Evolutionary conservation across 2,888 invertebrate genomes (phyloP), one percentile per base, ranked within the genome.

Genomic region (Phoronis australis): DNA sequence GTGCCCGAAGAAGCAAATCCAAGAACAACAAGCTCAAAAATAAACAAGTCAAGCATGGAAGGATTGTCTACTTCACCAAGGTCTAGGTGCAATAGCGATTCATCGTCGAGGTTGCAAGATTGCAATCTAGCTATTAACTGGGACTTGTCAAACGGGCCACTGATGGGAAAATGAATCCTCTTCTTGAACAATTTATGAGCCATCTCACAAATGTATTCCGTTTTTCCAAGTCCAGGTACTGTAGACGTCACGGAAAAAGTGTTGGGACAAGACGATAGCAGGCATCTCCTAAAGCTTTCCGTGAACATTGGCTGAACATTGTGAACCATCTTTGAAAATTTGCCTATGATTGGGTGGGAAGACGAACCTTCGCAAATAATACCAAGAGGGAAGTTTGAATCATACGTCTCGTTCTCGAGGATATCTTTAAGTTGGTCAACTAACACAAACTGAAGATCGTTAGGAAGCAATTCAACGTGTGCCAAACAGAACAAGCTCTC

Each of bases 11-110:
- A 47, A 6, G 60, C 50, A 49, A 48, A 51, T 9, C 52, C 38
- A 2, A 61, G 45, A 18, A 60, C 48, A 20, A 64, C 51, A 20
- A 62, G 26, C 40, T 64, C 60, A 54, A 64, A 64, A 2, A 64
- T 42, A 22, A 62, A 52, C 12, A 49, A 45, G 45, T 64, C 64
- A 3, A 64, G 39, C 20, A 52, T 59, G 22, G 43, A 37, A 5
- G 56, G 48, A 37, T 50, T 48, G 26, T 52, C 48, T 1, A 60
- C 47, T 42, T 27, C 47, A 4, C 60, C 62, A 25, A 64, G 45
- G 47, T 62, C 62, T 38, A 64, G 53, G 42, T 64, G 62, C 2
- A 64, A 47, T 2, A 51, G 41, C 35, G 56, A 42, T 15, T 50
- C 24, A 6, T 31, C n/a, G 26, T 43, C 48, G 5, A 61, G 20